These are phyloP conservation scores for Tiliqua scincoides DNA, from an alignment of 2,113 vertebrate genomes.

Conservation along the genomic window DNA sequence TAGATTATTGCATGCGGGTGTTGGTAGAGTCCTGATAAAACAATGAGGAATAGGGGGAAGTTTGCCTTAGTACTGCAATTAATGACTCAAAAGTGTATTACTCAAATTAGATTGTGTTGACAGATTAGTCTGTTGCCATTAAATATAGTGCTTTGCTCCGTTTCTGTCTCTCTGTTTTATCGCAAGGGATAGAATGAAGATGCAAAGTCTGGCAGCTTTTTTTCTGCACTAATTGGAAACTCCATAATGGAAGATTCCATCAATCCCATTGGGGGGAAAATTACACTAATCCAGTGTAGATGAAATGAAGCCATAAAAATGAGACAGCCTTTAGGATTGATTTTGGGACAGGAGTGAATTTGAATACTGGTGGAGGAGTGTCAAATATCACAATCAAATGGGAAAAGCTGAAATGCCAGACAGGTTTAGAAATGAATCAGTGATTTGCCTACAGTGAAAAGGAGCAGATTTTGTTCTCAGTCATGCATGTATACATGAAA, in stretches of 20 bases:
- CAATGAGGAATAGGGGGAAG: constrained; percentile 47
- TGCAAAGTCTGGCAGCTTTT: constrained; percentile 10
- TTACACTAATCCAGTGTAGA: neutral
- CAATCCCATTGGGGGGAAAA: neutral
- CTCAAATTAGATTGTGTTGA: constrained; percentile 63
- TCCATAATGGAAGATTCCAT: neutral
- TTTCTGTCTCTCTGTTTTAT: constrained; percentile 12
- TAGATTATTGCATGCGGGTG: neutral
- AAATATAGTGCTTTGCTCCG: constrained; percentile 32
- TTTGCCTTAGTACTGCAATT: constrained; percentile 50
- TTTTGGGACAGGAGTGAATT: neutral
- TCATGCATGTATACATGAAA: neutral
- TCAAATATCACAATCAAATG: neutral
- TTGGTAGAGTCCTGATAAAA: constrained; percentile 30
- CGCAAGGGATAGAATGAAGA: constrained; percentile 10
- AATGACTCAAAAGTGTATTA: constrained; percentile 25
- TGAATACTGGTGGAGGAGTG: neutral
- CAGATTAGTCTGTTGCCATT: constrained; percentile 56
- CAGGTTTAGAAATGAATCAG: neutral
- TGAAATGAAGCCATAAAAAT: neutral
- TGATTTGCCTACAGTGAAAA: neutral
- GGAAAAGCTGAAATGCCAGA: neutral
- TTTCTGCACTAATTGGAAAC: neutral
- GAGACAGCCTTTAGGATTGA: rapidly evolving
- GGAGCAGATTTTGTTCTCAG: neutral